Evolutionary conservation across 2,113 vertebrate genomes (phyloP).

Genomic region (Romanogobio albipinnatus): DNA sequence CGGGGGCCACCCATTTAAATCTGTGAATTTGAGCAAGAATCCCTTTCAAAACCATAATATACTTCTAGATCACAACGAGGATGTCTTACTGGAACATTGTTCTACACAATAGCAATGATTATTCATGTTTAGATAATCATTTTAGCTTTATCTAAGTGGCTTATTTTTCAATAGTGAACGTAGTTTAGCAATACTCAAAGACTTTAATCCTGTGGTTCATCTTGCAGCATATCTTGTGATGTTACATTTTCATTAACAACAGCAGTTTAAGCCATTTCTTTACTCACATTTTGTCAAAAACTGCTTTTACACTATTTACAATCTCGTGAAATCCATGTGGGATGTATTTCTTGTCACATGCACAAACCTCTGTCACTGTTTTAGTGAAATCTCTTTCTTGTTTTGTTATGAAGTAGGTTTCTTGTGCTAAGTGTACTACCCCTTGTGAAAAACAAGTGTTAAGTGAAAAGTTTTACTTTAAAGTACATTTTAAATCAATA

Average conservation of each 20-base stretch:
- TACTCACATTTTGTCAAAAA: not conserved
- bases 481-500: not conserved
- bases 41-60: not conserved
- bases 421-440: not conserved
- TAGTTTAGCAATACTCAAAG: not conserved
- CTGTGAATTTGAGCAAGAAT: not conserved
- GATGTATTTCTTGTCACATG: not conserved
- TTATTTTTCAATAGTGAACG: slow-evolving; percentile 17
- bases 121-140: not conserved
- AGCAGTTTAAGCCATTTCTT: slow-evolving; percentile 2
- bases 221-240: slow-evolving; percentile 26
- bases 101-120: not conserved
- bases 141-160: not conserved
- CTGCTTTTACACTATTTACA: not conserved
- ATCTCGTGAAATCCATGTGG: slow-evolving; percentile 8
- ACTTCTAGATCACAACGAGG: not conserved
- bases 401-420: not conserved
- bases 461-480: too few relatives aligned
- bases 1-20: not conserved
- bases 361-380: not conserved
- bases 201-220: not conserved
- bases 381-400: not conserved
- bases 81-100: not conserved
- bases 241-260: slow-evolving; percentile 3
- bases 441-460: not conserved